Base-by-base conservation (phyloP, 2,888 invertebrate species). In the Mimas tiliae region DNA sequence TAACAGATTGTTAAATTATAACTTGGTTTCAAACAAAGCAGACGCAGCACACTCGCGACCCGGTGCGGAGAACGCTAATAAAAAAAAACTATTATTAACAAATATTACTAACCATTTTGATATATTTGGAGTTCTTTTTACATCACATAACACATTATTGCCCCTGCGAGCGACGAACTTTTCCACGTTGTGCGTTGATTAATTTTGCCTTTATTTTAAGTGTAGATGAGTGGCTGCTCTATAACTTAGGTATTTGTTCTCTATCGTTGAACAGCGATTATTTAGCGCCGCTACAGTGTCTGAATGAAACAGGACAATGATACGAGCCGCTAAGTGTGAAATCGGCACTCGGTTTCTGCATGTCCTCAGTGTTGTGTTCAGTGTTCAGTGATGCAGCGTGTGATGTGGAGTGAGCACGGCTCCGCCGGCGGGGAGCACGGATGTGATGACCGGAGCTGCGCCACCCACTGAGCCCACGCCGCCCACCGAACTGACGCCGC, bases 381-480 rank as follows among this genome's bases (percentile, higher is more conserved):
- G 12, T 52, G 64, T 14, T 78, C 75, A 90, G 70, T 92, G 91
- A 63, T 93, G 93, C 11, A 91, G 50, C 0, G 86, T 65, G 69
- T 91, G 91, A 68, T 93, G 92, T 0, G 93, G 93, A 0, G 93
- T 92, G 6, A 93, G 84, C 7, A 92, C 93, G 0, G 93, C 92
- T 0, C 91, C 92, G 0, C 90, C 90, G 0, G 90, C 72, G 0
- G 92, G 90, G 62, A 92, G 73, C n/a, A 92, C 89, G 0, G 89
- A 89, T 0, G 92, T 87, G 73, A 91, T 80, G 63, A 91, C 91
- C 12, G 91, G 91, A 6, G 90, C 79, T 0, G 79, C 83, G 0
- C 82, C 75, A 8, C 80, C 75, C 4, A 81, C 83, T 0, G 76
- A 73, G n/a, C 80, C 71, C 7, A 85, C 89, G 0, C 75, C 72